Evolutionary conservation across 2,113 vertebrate genomes (phyloP).

Genomic region (Pteropus alecto): DNA sequence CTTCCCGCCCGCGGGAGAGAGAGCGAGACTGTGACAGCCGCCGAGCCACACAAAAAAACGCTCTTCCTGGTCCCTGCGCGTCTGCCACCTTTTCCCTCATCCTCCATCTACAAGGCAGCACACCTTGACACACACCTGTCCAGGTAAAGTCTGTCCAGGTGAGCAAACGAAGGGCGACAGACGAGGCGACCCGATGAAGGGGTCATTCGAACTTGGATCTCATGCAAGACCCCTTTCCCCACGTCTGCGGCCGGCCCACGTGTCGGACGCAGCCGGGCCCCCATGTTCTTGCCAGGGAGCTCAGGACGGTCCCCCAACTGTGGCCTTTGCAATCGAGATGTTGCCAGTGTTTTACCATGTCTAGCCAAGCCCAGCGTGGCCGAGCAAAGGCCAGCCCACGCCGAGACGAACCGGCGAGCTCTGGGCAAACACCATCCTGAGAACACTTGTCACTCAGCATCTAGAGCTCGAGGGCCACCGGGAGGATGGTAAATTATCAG

Average conservation of each 20-base stretch:
- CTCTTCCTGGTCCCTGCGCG: too few relatives aligned
- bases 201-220: not conserved
- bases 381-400: not conserved
- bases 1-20: not conserved
- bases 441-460: not conserved
- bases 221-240: not conserved
- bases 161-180: not conserved
- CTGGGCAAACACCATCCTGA: too few relatives aligned
- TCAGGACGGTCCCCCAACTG: accelerated
- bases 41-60: accelerated
- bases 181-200: not conserved
- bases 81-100: not conserved
- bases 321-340: not conserved
- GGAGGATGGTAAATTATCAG: not conserved
- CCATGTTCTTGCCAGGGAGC: not conserved
- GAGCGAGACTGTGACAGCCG: accelerated
- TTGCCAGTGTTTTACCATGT: too few relatives aligned
- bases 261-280: not conserved
- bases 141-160: not conserved
- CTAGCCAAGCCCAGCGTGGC: not conserved
- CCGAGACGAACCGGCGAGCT: accelerated
- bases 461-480: too few relatives aligned
- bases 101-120: not conserved
- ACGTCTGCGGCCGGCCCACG: not conserved
- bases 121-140: not conserved